Evolutionary conservation across 2,888 invertebrate genomes (phyloP).

Genomic region (Apamea sordens): DNA sequence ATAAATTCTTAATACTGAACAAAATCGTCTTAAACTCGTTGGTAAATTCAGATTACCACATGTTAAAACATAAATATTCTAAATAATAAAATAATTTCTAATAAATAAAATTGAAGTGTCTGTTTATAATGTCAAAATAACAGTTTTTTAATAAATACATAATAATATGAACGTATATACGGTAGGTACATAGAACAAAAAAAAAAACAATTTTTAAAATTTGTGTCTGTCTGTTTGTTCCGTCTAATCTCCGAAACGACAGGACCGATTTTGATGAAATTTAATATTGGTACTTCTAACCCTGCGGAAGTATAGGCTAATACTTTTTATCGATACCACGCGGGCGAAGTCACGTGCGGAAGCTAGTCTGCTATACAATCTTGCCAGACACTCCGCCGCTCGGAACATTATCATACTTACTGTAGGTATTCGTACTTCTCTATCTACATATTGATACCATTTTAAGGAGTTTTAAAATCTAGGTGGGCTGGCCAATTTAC

Average conservation of each 20-base stretch:
- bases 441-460: background rate
- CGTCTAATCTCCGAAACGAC: background rate
- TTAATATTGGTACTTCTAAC: accelerated
- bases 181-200: background rate
- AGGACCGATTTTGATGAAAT: background rate
- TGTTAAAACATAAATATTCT: background rate
- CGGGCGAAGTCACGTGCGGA: background rate
- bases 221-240: background rate
- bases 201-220: too few species aligned
- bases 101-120: background rate
- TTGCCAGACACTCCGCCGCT: background rate
- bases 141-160: background rate
- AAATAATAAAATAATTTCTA: background rate
- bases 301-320: too few species aligned
- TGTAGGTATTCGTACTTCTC: background rate
- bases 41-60: background rate
- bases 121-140: background rate
- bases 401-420: background rate
- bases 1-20: background rate
- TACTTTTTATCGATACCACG: background rate
- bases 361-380: background rate
- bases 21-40: background rate
- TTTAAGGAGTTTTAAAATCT: constrained; percentile 33
- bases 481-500: constrained; percentile 4
- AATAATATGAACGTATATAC: background rate